A percentile compares a stretch with the other conserved stretches of the same genome.
Conservation (phyloP, 2,113 vertebrate species). For the Bubalus kerabau region DNA sequence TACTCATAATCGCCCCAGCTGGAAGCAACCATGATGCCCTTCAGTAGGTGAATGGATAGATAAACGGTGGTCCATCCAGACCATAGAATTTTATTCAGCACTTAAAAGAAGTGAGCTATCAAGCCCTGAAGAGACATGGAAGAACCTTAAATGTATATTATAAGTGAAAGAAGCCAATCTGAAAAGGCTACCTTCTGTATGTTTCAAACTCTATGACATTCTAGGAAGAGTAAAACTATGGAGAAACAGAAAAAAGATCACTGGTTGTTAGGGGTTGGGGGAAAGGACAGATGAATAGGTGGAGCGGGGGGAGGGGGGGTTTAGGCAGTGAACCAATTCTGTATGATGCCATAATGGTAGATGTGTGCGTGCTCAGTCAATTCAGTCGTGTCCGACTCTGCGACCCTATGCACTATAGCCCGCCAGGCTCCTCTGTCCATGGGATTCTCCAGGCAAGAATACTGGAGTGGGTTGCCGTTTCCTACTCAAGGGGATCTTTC, state of each 20-base stretch:
- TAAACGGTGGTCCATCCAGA: not conserved
- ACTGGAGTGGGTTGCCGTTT: not conserved
- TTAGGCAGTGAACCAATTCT: not conserved
- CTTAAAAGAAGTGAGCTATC: not conserved
- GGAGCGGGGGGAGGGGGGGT: rapidly evolving
- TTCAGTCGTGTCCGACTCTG: not conserved
- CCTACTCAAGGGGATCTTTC: not conserved
- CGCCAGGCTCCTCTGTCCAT: not conserved
- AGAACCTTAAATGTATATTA: not conserved
- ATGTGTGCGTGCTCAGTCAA: not conserved
- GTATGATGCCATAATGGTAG: rapidly evolving
- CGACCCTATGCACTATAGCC: not conserved
- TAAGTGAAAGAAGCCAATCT: not conserved
- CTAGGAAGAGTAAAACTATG: not conserved
- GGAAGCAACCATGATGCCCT: not conserved
- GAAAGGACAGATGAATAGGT: not conserved
- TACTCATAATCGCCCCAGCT: not conserved
- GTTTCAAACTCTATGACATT: not conserved
- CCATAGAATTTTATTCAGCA: not conserved
- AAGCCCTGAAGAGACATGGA: not conserved
- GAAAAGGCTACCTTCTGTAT: not conserved
- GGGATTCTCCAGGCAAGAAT: not conserved
- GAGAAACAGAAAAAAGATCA: not conserved
- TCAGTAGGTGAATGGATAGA: rapidly evolving
- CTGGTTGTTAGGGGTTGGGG: not conserved